Evolutionary conservation across 2,797 vertebrate species (phyloP).

Genomic region (Channallabes apus): DNA sequence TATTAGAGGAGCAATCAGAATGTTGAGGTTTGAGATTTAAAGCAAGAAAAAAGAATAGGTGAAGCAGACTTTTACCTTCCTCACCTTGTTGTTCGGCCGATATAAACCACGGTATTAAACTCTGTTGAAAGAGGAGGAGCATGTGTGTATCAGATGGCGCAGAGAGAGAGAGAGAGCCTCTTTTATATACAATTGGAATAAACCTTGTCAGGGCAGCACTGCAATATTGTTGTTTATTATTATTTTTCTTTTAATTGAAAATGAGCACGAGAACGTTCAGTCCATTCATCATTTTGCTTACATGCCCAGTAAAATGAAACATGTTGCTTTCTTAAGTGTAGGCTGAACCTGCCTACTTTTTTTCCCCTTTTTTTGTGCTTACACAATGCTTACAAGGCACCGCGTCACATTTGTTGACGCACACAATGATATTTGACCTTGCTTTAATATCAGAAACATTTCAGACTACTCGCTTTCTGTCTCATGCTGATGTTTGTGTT

Average conservation of each 20-base stretch:
- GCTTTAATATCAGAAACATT: background rate
- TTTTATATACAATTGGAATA: constrained; percentile 25
- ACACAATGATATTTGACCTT: background rate
- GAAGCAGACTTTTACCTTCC: background rate
- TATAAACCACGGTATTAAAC: background rate
- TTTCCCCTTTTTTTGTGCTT: constrained; percentile 10
- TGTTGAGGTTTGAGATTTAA: background rate
- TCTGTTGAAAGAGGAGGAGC: background rate
- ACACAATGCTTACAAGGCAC: constrained; percentile 28
- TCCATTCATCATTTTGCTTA: background rate
- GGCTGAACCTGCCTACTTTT: constrained; percentile 8
- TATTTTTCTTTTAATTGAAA: constrained; percentile 3
- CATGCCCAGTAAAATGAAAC: background rate
- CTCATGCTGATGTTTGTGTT: background rate
- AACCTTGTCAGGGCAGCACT: constrained; percentile 24
- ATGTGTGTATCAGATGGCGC: constrained; percentile 7
- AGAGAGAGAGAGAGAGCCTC: background rate
- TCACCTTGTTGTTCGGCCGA: background rate
- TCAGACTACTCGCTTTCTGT: constrained; percentile 9
- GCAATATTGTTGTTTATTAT: background rate
- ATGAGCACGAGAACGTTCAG: background rate
- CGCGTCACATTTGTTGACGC: background rate
- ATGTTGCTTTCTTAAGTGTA: constrained; percentile 1
- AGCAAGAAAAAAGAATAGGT: background rate
- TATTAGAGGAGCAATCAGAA: background rate